A percentile compares a stretch with the other conserved stretches of the same genome.
Evolutionary conservation across 1,140 invertebrate species (phyloP).

Genomic region (Pseudomyrmex gracilis): DNA sequence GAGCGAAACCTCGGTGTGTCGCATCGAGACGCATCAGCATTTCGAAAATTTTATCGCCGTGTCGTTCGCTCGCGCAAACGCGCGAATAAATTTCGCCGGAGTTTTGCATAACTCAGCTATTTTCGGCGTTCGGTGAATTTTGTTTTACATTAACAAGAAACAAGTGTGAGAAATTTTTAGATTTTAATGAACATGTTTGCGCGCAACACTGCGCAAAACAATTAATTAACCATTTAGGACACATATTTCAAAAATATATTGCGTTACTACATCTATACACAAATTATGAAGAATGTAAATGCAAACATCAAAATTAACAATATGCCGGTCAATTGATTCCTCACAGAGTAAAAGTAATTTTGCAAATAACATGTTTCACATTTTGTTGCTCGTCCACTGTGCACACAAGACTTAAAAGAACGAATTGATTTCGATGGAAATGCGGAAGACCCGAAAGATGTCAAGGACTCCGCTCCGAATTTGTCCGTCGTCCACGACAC

Average conservation of each 20-base stretch:
- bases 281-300: no score
- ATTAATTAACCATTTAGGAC: not conserved
- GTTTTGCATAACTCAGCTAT: constrained; percentile 35
- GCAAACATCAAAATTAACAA: no score
- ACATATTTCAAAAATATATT: not conserved
- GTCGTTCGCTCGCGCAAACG: not conserved
- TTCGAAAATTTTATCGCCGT: not conserved
- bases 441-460: not conserved
- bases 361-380: no score
- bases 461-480: not conserved
- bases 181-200: not conserved
- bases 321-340: no score
- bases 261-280: no score
- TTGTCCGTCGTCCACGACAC: not conserved
- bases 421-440: not conserved
- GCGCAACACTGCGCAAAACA: not conserved
- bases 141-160: not conserved
- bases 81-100: constrained; percentile 6
- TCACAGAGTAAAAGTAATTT: no score
- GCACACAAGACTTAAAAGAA: no score
- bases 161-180: not conserved
- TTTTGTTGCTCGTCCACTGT: no score
- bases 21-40: not conserved
- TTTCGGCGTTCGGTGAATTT: constrained; percentile 1
- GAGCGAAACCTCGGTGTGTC: not conserved